These are phyloP conservation scores for Bradypodion pumilum DNA, from an alignment of 2,797 vertebrate genomes.

Conservation along the genomic window DNA sequence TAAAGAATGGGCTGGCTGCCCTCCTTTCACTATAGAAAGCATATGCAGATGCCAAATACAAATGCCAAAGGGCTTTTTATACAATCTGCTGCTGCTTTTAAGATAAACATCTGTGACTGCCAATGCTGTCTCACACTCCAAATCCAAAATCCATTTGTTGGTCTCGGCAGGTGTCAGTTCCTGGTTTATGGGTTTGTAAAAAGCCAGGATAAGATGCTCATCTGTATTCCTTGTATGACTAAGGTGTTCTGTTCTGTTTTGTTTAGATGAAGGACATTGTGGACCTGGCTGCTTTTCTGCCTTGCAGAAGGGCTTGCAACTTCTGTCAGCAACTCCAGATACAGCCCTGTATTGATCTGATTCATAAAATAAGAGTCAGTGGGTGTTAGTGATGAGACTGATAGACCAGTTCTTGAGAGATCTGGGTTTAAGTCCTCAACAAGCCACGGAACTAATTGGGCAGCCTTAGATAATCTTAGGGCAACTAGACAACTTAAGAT, in stretches of 20 bases:
- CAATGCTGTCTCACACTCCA: slow-evolving; percentile 25
- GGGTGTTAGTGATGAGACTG: too few relatives aligned
- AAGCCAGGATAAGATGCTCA: slow-evolving; percentile 16
- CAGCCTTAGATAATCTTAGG: too few relatives aligned
- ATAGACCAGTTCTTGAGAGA: background rate
- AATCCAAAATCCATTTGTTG: background rate
- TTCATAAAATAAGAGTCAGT: background rate
- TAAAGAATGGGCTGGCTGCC: slow-evolving; percentile 6
- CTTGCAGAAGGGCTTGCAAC: background rate
- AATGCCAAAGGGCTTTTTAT: slow-evolving; percentile 2
- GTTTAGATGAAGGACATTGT: background rate
- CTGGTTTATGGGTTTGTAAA: background rate
- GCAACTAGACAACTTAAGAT: too few relatives aligned
- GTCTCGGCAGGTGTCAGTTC: background rate
- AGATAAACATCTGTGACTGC: slow-evolving; percentile 17
- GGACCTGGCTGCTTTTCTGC: background rate
- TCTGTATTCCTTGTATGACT: background rate
- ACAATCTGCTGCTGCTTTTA: slow-evolving; percentile 19
- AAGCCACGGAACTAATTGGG: too few relatives aligned
- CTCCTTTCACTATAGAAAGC: background rate
- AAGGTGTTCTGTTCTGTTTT: slow-evolving; percentile 7
- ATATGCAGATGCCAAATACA: background rate
- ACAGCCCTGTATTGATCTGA: background rate
- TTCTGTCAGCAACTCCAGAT: background rate
- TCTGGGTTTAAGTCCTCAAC: too few relatives aligned